These are phyloP conservation scores for Ammodytes dubius DNA, from an alignment of 2,113 vertebrate genomes.

Conservation along the genomic window DNA sequence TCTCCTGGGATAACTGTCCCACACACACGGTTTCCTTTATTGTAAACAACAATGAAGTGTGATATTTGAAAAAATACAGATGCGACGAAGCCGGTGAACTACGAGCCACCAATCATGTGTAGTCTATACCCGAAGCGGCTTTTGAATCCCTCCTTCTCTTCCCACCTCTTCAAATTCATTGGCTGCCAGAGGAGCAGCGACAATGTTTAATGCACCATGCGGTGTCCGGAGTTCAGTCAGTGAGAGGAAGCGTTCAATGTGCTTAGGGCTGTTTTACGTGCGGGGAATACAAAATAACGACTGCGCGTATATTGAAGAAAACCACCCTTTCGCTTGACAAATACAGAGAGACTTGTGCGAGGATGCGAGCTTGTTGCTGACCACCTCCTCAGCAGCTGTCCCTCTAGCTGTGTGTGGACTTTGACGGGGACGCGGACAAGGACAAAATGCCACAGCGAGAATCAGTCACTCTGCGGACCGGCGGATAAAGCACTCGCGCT, in stretches of 20 bases:
- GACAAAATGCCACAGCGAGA: conserved; percentile 76
- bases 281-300: conserved; percentile 62
- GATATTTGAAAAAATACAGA: conserved; percentile 77
- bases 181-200: conserved; percentile 93
- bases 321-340: conserved; percentile 12
- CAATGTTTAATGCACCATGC: conserved; percentile 98
- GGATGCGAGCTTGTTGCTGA: conserved; percentile 60
- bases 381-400: conserved; percentile 51
- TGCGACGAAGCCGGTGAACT: conserved; percentile 68
- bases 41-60: conserved; percentile 76
- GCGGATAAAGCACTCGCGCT: conserved; percentile 36
- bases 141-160: conserved; percentile 79
- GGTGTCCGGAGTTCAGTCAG: conserved; percentile 94
- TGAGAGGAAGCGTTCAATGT: conserved; percentile 79
- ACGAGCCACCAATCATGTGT: conserved; percentile 78
- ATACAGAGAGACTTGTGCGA: conserved; percentile 37
- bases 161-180: conserved; percentile 83
- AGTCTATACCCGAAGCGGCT: conserved; percentile 73
- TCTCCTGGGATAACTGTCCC: conserved; percentile 28
- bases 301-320: conserved; percentile 36
- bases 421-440: conserved; percentile 78
- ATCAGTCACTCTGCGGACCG: conserved; percentile 66
- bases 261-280: conserved; percentile 62
- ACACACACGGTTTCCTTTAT: conserved; percentile 65
- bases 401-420: conserved; percentile 60